phyloP scores from a whole-genome alignment of 1,140 invertebrate species.

The Eubasilissa regina region DNA sequence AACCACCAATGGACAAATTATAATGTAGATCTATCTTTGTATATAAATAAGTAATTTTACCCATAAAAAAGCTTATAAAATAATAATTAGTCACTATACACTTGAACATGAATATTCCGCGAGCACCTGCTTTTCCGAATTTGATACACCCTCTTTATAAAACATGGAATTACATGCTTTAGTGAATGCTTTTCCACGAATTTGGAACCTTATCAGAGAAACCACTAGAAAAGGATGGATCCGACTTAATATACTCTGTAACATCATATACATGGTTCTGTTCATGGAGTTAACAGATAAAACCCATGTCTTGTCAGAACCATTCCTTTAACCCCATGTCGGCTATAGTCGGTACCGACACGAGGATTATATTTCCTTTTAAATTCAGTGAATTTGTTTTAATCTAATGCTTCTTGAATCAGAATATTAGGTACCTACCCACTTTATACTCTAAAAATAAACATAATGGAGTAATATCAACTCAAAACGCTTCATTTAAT shows the following conservation, averaged over 20 bases:
- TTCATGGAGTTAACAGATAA: conserved; percentile 50
- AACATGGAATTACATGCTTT: conserved; percentile 5
- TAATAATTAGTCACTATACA: too few relatives aligned
- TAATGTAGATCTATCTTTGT: too few relatives aligned
- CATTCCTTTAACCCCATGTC: conserved; percentile 31
- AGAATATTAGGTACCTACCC: not conserved
- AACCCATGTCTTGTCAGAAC: conserved; percentile 47
- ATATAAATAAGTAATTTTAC: too few relatives aligned
- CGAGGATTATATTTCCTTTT: conserved; percentile 30
- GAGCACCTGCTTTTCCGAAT: not conserved
- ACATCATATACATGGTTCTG: conserved; percentile 45
- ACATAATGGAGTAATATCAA: too few relatives aligned
- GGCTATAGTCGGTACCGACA: not conserved
- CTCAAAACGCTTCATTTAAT: too few relatives aligned
- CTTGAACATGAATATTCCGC: too few relatives aligned
- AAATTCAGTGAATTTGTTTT: conserved; percentile 22
- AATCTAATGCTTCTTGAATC: conserved; percentile 24
- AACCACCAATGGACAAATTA: too few relatives aligned
- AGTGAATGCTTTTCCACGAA: conserved; percentile 14
- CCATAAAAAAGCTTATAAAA: too few relatives aligned
- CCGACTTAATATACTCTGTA: conserved; percentile 43
- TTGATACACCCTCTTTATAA: conserved; percentile 5
- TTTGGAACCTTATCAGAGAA: conserved; percentile 40
- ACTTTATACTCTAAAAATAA: too few relatives aligned
- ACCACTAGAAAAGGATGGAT: conserved; percentile 45